Conservation (phyloP, 2,797 vertebrate genomes). For the Myotis vivesi region DNA sequence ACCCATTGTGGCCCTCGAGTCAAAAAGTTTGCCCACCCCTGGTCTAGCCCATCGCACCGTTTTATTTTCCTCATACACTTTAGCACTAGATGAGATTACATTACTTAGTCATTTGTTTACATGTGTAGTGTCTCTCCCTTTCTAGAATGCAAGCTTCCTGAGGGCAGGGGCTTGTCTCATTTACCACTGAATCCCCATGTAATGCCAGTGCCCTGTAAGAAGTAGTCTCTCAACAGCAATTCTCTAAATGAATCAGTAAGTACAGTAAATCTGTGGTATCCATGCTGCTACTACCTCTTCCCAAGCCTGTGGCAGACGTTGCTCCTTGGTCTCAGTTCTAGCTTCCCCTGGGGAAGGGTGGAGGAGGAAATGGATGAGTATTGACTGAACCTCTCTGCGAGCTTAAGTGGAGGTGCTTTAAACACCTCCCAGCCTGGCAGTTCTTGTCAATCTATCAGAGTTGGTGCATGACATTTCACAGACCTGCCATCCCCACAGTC, state of each 20-base stretch:
- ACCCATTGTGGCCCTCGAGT: no score
- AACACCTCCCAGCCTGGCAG: neutral
- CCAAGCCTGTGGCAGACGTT: neutral
- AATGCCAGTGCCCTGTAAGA: neutral
- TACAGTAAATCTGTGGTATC: no score
- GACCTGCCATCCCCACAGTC: neutral
- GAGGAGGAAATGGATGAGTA: slow-evolving; percentile 1
- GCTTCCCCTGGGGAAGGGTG: slow-evolving; percentile 35
- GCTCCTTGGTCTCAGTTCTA: neutral
- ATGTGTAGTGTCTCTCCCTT: neutral
- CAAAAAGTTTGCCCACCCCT: no score
- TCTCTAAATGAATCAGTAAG: neutral
- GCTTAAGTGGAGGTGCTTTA: slow-evolving; percentile 47
- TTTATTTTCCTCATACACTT: slow-evolving; percentile 73
- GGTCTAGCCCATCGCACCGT: slow-evolving; percentile 79
- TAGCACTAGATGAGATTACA: neutral
- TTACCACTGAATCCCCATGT: neutral
- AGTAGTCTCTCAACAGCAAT: neutral
- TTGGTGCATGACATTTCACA: neutral
- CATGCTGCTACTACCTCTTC: neutral
- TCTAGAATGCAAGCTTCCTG: neutral
- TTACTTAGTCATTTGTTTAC: neutral
- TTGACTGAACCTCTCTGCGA: slow-evolving; percentile 53
- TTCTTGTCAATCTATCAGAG: neutral
- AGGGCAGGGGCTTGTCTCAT: neutral